Percentiles rank a stretch among this genome's conserved stretches.
These are phyloP conservation scores for Drosophila fuyamai DNA, from an alignment of 1,140 invertebrate genomes.

Conservation along the genomic window DNA sequence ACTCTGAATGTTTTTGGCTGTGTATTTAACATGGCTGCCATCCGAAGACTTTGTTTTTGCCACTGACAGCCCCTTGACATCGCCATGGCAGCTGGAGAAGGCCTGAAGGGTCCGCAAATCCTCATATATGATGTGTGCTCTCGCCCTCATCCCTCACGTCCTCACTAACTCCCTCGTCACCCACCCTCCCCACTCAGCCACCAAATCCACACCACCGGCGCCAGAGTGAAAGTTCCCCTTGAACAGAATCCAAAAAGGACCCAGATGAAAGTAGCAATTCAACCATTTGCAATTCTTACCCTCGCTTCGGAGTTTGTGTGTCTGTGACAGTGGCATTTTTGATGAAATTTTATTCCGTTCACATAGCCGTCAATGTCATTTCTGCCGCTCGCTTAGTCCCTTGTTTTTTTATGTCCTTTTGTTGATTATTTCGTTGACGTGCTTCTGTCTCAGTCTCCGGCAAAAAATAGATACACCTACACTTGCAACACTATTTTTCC, in stretches of 20 bases:
- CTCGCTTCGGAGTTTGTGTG: slow-evolving; percentile 39
- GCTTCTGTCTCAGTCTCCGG: slow-evolving; percentile 18
- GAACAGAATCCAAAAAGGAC: slow-evolving; percentile 47
- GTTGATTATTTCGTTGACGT: slow-evolving; percentile 82
- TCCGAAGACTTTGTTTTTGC: slow-evolving; percentile 65
- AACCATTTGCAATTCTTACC: slow-evolving; percentile 76
- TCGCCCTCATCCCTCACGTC: slow-evolving; percentile 11
- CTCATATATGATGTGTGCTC: slow-evolving; percentile 62
- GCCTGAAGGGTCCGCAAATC: slow-evolving; percentile 66
- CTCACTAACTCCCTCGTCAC: slow-evolving; percentile 5
- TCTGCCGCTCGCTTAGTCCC: slow-evolving; percentile 66
- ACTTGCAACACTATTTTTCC: slow-evolving; percentile 9
- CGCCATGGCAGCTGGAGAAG: slow-evolving; percentile 35
- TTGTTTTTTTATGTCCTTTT: slow-evolving; percentile 61
- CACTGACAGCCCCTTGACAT: slow-evolving; percentile 68
- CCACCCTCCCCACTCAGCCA: slow-evolving; percentile 17
- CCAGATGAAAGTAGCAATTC: slow-evolving; percentile 79
- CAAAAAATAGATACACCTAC: slow-evolving; percentile 14
- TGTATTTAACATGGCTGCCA: slow-evolving; percentile 53
- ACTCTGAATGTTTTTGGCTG: not conserved
- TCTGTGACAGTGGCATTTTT: slow-evolving; percentile 69
- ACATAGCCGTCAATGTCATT: slow-evolving; percentile 80
- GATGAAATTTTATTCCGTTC: slow-evolving; percentile 81
- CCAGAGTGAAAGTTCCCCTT: slow-evolving; percentile 69
- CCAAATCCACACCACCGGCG: slow-evolving; percentile 17